Evolutionary conservation across 1,140 invertebrate species (phyloP).

Genomic region (Venturia canescens): DNA sequence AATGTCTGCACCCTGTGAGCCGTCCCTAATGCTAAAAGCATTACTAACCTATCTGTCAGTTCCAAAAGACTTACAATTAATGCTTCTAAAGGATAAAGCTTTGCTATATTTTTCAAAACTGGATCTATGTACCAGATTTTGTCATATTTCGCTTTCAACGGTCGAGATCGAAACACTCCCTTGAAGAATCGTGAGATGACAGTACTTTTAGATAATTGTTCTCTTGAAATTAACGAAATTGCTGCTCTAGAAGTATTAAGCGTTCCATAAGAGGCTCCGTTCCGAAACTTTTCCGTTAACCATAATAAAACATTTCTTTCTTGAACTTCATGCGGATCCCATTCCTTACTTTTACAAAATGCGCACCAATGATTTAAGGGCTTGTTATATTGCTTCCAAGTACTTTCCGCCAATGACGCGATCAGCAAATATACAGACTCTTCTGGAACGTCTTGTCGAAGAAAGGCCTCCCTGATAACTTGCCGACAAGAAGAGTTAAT

Average conservation of each 20-base stretch:
- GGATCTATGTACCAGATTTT: conserved; percentile 38
- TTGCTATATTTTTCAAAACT: conserved; percentile 1
- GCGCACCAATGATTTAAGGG: conserved; percentile 30
- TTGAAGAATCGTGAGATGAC: conserved; percentile 45
- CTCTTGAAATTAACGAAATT: conserved; percentile 37
- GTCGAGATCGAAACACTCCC: conserved; percentile 22
- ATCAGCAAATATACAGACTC: no score
- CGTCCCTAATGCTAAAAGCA: conserved; percentile 50
- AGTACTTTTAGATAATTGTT: conserved; percentile 42
- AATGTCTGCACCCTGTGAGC: conserved; percentile 60
- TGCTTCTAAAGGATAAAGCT: not conserved
- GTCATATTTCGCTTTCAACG: conserved; percentile 46
- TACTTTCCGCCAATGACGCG: conserved; percentile 13
- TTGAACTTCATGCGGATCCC: not conserved
- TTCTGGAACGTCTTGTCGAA: no score
- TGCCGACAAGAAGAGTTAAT: no score
- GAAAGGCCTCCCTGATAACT: no score
- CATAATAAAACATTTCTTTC: not conserved
- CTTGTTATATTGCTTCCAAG: not conserved
- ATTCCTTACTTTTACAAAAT: conserved; percentile 31
- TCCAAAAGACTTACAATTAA: conserved; percentile 26
- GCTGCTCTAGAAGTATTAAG: conserved; percentile 48
- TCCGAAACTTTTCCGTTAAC: conserved; percentile 12
- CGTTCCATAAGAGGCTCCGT: conserved; percentile 36
- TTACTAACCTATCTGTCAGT: conserved; percentile 48